phyloP scores from a whole-genome alignment of 35 echinoderm and acorn worm genomes.

The Diadema setosum region DNA sequence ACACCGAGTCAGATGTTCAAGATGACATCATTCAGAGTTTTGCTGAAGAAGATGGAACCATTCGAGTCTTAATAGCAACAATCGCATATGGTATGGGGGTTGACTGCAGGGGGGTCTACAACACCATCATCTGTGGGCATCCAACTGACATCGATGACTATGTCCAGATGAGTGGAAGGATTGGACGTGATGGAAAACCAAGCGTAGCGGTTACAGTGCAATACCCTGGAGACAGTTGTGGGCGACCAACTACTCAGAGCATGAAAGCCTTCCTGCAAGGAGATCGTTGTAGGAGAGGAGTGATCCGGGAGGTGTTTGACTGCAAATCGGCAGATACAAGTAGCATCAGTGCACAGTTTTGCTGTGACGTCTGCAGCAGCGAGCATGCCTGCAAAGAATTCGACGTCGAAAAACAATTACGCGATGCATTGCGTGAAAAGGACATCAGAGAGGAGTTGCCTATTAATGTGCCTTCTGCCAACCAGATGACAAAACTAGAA shows the following conservation, averaged over 20 bases:
- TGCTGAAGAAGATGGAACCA: neutral
- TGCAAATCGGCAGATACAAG: neutral
- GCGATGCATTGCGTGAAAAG: neutral
- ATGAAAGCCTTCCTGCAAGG: conserved; percentile 13
- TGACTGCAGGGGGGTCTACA: neutral
- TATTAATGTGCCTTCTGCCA: neutral
- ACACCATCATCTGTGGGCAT: neutral
- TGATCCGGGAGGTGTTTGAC: neutral
- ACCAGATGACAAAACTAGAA: neutral
- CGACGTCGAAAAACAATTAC: neutral
- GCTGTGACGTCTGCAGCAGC: neutral
- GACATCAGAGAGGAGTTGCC: neutral
- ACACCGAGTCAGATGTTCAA: neutral
- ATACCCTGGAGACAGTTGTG: neutral
- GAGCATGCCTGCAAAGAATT: neutral
- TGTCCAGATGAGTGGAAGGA: conserved; percentile 10
- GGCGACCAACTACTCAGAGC: neutral
- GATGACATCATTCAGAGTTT: neutral
- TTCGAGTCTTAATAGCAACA: conserved; percentile 34
- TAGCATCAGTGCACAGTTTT: neutral
- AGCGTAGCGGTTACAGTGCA: neutral
- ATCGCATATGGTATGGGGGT: conserved; percentile 59
- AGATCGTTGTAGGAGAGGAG: neutral
- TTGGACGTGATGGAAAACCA: neutral
- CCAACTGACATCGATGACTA: conserved; percentile 3